These are phyloP conservation scores for Drosophila burlai DNA, from an alignment of 1,140 invertebrate species.

Conservation along the genomic window DNA sequence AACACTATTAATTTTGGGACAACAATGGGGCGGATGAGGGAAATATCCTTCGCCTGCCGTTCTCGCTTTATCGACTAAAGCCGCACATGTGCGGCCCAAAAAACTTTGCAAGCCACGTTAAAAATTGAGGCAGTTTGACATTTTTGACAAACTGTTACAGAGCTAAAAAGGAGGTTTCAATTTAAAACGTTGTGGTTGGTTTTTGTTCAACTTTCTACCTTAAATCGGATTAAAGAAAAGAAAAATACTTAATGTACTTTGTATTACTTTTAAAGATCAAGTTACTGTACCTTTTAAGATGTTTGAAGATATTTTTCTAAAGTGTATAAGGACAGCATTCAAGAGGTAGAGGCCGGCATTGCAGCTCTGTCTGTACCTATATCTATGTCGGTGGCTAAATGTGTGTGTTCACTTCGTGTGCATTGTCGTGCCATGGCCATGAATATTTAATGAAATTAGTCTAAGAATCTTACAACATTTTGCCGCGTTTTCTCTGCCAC, in stretches of 20 bases:
- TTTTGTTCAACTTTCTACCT: background rate
- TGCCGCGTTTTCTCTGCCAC: conserved; percentile 44
- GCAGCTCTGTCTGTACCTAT: conserved; percentile 36
- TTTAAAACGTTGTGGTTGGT: background rate
- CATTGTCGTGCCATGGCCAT: conserved; percentile 71
- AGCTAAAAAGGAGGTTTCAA: background rate
- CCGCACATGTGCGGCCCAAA: conserved; percentile 30
- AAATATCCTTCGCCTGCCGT: conserved; percentile 8
- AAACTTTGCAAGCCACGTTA: conserved; percentile 20
- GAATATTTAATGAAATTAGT: conserved; percentile 83
- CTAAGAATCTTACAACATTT: conserved; percentile 69
- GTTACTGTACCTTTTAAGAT: background rate
- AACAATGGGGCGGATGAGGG: conserved; percentile 39
- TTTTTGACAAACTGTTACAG: conserved; percentile 42
- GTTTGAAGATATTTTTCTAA: background rate
- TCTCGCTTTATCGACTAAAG: conserved; percentile 34
- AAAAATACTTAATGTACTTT: background rate
- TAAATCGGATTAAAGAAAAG: background rate
- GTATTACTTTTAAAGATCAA: background rate
- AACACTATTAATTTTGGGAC: conserved; percentile 61
- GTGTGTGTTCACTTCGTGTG: conserved; percentile 35
- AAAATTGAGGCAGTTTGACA: conserved; percentile 56
- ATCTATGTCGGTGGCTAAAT: conserved; percentile 20
- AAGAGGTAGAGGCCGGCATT: conserved; percentile 6
- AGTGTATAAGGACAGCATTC: conserved; percentile 17